A percentile compares a stretch with the other conserved stretches of the same genome.
Evolutionary conservation across 2,888 invertebrate genomes (phyloP).

Genomic region (Lasioglossum villosulum): DNA sequence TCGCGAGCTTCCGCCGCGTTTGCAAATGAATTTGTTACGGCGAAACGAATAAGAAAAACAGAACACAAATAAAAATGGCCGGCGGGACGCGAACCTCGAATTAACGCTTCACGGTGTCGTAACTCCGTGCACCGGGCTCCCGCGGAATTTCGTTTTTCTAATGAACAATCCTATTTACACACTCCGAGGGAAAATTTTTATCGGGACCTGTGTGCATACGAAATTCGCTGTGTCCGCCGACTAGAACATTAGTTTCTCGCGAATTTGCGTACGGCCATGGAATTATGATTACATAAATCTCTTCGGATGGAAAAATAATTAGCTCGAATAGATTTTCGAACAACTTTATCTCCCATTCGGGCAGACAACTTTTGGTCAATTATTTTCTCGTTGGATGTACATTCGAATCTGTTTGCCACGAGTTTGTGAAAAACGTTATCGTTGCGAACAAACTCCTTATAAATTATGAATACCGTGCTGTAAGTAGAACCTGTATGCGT

Average conservation of each 20-base stretch:
- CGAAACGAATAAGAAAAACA: neutral
- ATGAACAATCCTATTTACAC: conserved; percentile 8
- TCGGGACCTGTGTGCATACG: neutral
- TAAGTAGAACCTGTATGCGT: too few relatives aligned
- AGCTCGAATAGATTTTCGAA: neutral
- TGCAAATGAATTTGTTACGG: neutral
- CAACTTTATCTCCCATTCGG: too few relatives aligned
- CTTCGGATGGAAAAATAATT: neutral
- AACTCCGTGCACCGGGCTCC: neutral
- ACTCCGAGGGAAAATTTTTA: neutral
- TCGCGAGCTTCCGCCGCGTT: neutral
- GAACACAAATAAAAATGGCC: neutral
- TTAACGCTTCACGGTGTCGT: conserved; percentile 7
- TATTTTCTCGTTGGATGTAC: too few relatives aligned
- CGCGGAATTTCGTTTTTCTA: neutral
- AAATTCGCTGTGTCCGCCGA: neutral
- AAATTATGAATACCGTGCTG: too few relatives aligned
- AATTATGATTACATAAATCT: neutral
- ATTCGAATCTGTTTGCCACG: too few relatives aligned
- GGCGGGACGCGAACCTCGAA: neutral
- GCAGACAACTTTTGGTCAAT: neutral
- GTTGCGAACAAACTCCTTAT: too few relatives aligned
- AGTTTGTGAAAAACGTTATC: neutral
- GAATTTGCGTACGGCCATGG: neutral
- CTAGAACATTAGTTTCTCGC: neutral